These are phyloP conservation scores for Paedocypris micromegethes DNA, from an alignment of 2,797 vertebrate genomes.

Conservation along the genomic window DNA sequence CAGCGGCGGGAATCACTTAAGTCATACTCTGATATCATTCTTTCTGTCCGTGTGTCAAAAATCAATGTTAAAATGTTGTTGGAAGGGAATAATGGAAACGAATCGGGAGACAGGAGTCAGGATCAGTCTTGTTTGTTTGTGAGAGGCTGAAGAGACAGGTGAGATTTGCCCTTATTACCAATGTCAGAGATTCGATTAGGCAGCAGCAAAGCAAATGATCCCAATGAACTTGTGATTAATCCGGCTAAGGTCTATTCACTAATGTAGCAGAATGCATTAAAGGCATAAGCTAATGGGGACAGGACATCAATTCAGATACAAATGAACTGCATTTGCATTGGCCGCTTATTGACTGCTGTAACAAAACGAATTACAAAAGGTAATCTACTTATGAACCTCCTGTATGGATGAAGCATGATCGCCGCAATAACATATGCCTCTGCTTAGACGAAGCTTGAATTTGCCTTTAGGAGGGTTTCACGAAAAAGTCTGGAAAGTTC, in stretches of 20 bases:
- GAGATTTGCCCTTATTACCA: conserved; percentile 87
- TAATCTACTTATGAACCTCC: conserved; percentile 90
- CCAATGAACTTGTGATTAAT: conserved; percentile 96
- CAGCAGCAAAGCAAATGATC: conserved; percentile 86
- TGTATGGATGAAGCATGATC: conserved; percentile 77
- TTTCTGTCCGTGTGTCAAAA: conserved; percentile 43
- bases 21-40: conserved; percentile 35
- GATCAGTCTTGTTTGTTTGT: conserved; percentile 71
- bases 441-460: conserved; percentile 43
- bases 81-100: conserved; percentile 51
- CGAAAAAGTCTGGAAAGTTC: no score
- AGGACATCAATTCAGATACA: conserved; percentile 99
- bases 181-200: conserved; percentile 85
- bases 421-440: conserved; percentile 64
- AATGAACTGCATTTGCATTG: conserved; percentile 97
- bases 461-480: conserved; percentile 63
- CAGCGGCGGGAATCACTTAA: conserved; percentile 24
- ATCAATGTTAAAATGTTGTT: conserved; percentile 47
- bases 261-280: conserved; percentile 97
- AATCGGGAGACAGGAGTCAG: conserved; percentile 46
- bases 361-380: conserved; percentile 91
- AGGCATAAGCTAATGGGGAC: conserved; percentile 99
- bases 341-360: conserved; percentile 93
- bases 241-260: conserved; percentile 89
- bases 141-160: conserved; percentile 69